Evolutionary conservation across 2,797 vertebrate genomes (phyloP), one percentile per base, ranked within the genome.

Genomic region (Gobio occitaniae): DNA sequence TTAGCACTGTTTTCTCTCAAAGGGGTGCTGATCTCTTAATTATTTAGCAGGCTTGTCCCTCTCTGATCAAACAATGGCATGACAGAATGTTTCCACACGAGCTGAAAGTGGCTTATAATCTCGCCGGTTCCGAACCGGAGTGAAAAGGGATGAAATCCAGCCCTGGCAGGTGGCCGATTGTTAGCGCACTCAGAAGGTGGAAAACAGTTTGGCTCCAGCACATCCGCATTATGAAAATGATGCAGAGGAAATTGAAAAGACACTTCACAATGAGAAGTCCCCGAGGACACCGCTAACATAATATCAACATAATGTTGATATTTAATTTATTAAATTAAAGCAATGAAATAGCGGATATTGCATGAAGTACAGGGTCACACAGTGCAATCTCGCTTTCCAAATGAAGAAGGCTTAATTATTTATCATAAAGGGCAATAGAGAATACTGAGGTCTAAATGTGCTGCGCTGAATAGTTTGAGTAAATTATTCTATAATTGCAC

Each of bases 1-100:
- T 94, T 88, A 85, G 89, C 88, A 91, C 91, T 92, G 54, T 89
- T 89, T 85, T 92, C 92, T 92, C 91, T 92, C 84, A 86, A 89
- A 85, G 86, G 84, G 89, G 91, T 91, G 91, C 89, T 89, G 93
- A 93, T 95, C 93, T 94, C 89, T 92, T 95, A 94, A 94, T 95
- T 95, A 95, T 93, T 92, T 94, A 93, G 91, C 89, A 90, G 87
- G 87, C 90, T 90, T 83, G 90, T 90, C 86, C 89, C 91, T 65
- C 87, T 89, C 90, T 90, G 94, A 93, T 93, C 91, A 94, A 94
- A 95, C 93, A 94, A 93, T 92, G 91, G 90, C 88, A 69, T 89
- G 91, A 92, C 92, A 93, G 92, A 94, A 93, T 91, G 92, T 75
- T 78, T 71, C 84, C 90, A 86, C 48, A 90, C 78, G 72, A 87